Percentiles rank a stretch among this genome's conserved stretches.
These are phyloP conservation scores for Ormia ochracea DNA, from an alignment of 2,888 invertebrate genomes.

Conservation along the genomic window DNA sequence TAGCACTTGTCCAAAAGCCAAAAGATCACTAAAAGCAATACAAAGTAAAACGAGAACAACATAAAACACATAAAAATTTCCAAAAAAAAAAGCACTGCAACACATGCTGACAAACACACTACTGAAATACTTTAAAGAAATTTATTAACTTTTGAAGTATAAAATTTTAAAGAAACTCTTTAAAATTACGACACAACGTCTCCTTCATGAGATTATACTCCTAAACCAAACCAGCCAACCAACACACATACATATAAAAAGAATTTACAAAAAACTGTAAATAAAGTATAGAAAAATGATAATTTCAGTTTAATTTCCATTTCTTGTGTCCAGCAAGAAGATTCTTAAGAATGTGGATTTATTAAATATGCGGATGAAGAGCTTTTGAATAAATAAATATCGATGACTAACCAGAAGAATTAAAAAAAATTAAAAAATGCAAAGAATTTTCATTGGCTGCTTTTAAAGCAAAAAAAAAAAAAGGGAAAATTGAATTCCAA, in stretches of 20 bases:
- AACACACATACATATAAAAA: not conserved
- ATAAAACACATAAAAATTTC: conserved; percentile 26
- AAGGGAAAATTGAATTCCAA: no score
- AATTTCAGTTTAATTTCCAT: conserved; percentile 6
- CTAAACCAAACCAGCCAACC: not conserved
- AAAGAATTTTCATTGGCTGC: no score
- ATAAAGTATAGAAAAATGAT: conserved; percentile 38
- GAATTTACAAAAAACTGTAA: not conserved
- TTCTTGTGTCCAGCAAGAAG: not conserved
- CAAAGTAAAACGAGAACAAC: not conserved
- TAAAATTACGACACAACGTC: conserved; percentile 34
- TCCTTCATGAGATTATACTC: conserved; percentile 18
- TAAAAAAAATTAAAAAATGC: no score
- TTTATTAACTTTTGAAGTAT: conserved; percentile 46
- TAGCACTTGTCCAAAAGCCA: conserved; percentile 47
- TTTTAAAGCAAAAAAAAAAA: no score
- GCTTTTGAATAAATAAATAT: conserved; percentile 7
- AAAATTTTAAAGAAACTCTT: conserved; percentile 32
- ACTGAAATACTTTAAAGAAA: conserved; percentile 14
- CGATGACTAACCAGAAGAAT: no score
- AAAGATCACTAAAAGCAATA: conserved; percentile 58
- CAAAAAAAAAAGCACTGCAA: not conserved
- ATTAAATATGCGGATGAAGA: conserved; percentile 9
- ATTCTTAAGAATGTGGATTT: conserved; percentile 7
- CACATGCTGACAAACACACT: not conserved